These are phyloP conservation scores for Spilogale gracilis DNA, from an alignment of 2,113 vertebrate genomes.

Conservation along the genomic window DNA sequence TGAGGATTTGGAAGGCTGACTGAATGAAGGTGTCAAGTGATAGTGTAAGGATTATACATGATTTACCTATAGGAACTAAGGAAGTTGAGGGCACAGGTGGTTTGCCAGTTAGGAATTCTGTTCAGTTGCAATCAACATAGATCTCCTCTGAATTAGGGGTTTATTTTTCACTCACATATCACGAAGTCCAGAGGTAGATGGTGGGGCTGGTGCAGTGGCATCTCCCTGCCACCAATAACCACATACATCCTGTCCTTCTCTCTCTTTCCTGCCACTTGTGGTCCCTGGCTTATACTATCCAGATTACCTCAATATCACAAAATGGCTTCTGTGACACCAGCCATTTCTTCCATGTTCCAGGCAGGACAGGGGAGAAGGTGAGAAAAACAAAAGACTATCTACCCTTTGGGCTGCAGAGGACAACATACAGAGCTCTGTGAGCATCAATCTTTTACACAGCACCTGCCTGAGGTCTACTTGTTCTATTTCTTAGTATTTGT, in stretches of 20 bases:
- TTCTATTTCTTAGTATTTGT: neutral
- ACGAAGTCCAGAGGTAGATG: neutral
- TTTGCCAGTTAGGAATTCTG: neutral
- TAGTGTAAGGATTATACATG: neutral
- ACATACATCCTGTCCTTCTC: neutral
- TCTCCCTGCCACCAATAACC: neutral
- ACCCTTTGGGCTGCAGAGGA: neutral
- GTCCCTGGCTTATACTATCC: neutral
- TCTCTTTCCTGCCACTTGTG: neutral
- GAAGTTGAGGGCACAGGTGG: neutral
- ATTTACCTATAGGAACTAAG: too few species aligned
- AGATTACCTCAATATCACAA: neutral
- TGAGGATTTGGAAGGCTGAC: neutral
- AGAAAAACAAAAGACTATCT: neutral
- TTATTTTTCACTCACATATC: neutral
- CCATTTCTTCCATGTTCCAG: neutral
- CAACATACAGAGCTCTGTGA: too few species aligned
- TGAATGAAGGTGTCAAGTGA: neutral
- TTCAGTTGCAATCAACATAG: neutral
- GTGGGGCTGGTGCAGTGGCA: neutral
- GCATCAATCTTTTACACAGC: too few species aligned
- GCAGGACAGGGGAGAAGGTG: too few species aligned
- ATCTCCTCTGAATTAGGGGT: neutral
- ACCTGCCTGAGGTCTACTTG: neutral
- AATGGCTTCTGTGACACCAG: neutral